A percentile compares a stretch with the other conserved stretches of the same genome.
phyloP scores from a whole-genome alignment of 2,113 vertebrate species.

The Oncorhynchus keta region DNA sequence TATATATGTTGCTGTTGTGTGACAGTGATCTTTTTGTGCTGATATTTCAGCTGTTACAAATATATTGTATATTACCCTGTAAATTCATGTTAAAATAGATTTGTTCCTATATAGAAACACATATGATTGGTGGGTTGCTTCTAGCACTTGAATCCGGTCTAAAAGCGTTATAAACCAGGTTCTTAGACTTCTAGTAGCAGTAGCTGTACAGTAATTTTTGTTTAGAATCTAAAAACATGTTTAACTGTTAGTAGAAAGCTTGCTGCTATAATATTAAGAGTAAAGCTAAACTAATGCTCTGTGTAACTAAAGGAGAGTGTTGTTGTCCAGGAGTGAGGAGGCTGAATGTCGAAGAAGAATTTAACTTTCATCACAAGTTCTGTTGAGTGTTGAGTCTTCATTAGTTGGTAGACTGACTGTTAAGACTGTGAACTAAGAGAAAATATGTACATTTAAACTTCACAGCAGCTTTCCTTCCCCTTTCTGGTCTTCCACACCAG shows the following conservation, averaged over 20 bases:
- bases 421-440: conserved; percentile 61
- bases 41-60: conserved; percentile 95
- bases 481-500: conserved; percentile 91
- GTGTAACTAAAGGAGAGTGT: conserved; percentile 55
- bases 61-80: conserved; percentile 98
- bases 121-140: conserved; percentile 91
- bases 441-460: conserved; percentile 40
- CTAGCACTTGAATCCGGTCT: conserved; percentile 98
- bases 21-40: conserved; percentile 97
- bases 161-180: conserved; percentile 81
- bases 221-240: conserved; percentile 80
- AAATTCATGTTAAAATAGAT: conserved; percentile 97
- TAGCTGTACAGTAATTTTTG: conserved; percentile 86
- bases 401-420: conserved; percentile 76
- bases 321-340: conserved; percentile 59
- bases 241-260: conserved; percentile 80
- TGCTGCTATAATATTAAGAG: conserved; percentile 82
- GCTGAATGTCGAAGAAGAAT: conserved; percentile 63
- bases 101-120: conserved; percentile 84
- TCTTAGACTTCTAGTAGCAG: conserved; percentile 82
- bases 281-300: conserved; percentile 70
- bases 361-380: conserved; percentile 53
- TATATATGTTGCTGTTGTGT: conserved; percentile 94
- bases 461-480: conserved; percentile 64
- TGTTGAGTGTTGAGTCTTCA: conserved; percentile 72